Percentiles rank a stretch among this genome's conserved stretches.
phyloP scores from a whole-genome alignment of 2,113 vertebrate species.

The Chunga burmeisteri region DNA sequence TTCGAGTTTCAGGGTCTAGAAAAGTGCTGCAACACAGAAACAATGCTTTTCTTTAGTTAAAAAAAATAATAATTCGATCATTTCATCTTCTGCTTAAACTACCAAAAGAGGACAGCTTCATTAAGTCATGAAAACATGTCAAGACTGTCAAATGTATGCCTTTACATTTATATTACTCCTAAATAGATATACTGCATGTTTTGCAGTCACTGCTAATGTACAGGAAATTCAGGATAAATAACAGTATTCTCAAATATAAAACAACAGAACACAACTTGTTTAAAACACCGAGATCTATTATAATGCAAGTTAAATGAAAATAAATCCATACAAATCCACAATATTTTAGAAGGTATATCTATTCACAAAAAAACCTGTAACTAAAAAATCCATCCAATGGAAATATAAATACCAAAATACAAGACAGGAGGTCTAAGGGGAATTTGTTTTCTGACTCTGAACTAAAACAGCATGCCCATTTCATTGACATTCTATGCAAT shows the following conservation, averaged over 20 bases:
- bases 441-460: neutral
- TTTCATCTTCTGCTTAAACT: neutral
- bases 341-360: neutral
- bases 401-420: neutral
- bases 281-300: neutral
- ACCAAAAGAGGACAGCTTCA: neutral
- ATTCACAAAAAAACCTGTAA: neutral
- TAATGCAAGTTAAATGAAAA: neutral
- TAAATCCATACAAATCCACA: neutral
- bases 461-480: neutral
- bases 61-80: neutral
- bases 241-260: neutral
- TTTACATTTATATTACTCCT: neutral
- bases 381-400: neutral
- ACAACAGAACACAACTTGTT: neutral
- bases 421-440: neutral
- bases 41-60: neutral
- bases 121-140: neutral
- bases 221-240: neutral
- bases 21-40: conserved; percentile 82
- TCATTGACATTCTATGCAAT: neutral
- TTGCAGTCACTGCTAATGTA: neutral
- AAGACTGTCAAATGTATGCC: neutral
- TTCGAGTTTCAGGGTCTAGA: conserved; percentile 86
- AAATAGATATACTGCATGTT: neutral